Evolutionary conservation across 2,888 invertebrate genomes (phyloP), one percentile per base, ranked within the genome.

Genomic region (Hirtodrosophila cameraria): DNA sequence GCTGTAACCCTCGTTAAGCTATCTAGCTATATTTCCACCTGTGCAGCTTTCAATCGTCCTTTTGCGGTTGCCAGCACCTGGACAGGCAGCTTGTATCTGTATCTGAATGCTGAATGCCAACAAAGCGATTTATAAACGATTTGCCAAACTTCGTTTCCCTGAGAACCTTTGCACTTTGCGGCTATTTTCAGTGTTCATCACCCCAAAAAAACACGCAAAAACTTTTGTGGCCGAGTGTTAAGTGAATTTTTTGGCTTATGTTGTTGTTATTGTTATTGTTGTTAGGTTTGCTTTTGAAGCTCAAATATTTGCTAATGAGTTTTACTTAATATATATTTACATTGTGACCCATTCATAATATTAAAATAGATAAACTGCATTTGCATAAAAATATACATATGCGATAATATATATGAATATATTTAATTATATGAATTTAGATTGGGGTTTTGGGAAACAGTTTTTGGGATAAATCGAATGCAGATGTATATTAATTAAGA

Each of bases 281-380:
- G 33, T 20, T 57, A 53, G 62, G 35, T 36, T 25, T 41, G 62
- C 33, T 36, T 25, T 41, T 60, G 38, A 55, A 49, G 72, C 49
- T 48, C 79, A 86, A 83, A 83, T 76, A 80, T 81, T 86, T 81
- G 67, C 81, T 81, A 86, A 81, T 86, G 80, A 83, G 83, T 85
- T 82, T 79, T 73, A 68, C 50, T 39, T 59, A 43, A 54, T 48
- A 65, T 79, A 54, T 48, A 65, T 79, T 75, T 48, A 38, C 45
- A 48, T 71, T 68, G 58, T 55, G 55, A 52, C 46, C 76, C 76
- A 68, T 61, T 67, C 38, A 13, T 25, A 4, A 8, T 9, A 7
- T 25, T 5, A 16, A 4, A 38, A 12, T 15, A 20, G 9, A 15
- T 41, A 31, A 42, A 48, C n/a, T 60, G 50, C 57, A 53, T 53